phyloP scores from a whole-genome alignment of 2,113 vertebrate genomes.

The Corynorhinus townsendii region DNA sequence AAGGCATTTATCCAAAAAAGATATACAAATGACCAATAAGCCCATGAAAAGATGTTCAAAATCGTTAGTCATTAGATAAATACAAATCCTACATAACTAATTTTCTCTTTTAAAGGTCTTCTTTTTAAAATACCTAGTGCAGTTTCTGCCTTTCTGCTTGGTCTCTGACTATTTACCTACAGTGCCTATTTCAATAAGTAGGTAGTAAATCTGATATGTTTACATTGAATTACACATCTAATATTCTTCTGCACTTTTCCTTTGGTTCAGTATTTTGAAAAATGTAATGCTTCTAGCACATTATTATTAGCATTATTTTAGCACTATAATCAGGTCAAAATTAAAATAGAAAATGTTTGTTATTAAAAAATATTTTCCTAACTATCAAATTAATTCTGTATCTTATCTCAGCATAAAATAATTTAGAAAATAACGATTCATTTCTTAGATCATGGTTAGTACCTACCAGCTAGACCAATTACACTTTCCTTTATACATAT shows the following conservation, averaged over 20 bases:
- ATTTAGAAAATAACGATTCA: neutral
- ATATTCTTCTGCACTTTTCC: neutral
- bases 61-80: neutral
- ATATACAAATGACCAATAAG: neutral
- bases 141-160: neutral
- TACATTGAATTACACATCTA: neutral
- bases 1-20: neutral
- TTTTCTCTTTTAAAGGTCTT: neutral
- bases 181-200: neutral
- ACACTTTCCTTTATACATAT: slow-evolving; percentile 8
- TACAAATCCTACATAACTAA: neutral
- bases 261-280: neutral
- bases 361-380: slow-evolving; percentile 27
- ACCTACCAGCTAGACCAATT: slow-evolving; percentile 9
- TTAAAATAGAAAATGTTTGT: slow-evolving; percentile 11
- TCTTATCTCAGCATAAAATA: neutral
- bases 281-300: neutral
- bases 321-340: neutral
- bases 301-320: neutral
- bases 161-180: neutral
- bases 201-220: neutral
- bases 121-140: neutral
- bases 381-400: neutral
- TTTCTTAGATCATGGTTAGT: neutral
- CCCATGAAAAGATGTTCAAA: neutral